Evolutionary conservation across 1,140 invertebrate species (phyloP), one percentile per base, ranked within the genome.

Genomic region (Popillia japonica): DNA sequence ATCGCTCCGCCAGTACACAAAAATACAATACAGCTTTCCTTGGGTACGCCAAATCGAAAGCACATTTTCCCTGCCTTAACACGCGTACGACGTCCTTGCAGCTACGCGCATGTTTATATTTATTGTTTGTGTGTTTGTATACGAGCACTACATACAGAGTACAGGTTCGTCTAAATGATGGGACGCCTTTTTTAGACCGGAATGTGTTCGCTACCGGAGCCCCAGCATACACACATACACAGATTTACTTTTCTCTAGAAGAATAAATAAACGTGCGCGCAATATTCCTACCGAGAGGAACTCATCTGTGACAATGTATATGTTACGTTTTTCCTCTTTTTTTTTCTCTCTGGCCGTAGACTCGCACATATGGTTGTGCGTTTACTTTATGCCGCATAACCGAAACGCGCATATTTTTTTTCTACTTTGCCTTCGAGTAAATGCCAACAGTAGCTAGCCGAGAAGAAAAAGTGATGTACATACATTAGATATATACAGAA

Each of bases 61-160:
- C 48, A 17, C 17, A 55, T 55, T 14, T 55, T 55, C 6, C 14
- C 27, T 4, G 1, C 3, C 48, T 4, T 55, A n/a, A 55, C 3
- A 55, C 48, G 9, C 17, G 27, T 34, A 34, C 27, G 27, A 34
- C 27, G 27, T 55, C 48, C 48, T 14, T 17, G 17, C 48, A 55
- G 17, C 48, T 17, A 6, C n/a, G 48, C 48, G 48, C 48, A 55
- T 55, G 48, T 55, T 55, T 55, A 55, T n/a, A 55, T 55, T 55
- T 55, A 55, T 55, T 55, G 48, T 55, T 55, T 55, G 48, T 55
- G 48, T 55, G 48, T 55, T 55, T 55, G 48, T 55, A 55, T 55
- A 55, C 48, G 48, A 55, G 14, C 14, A 55, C 48, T 55, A 55
- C 48, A 55, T 55, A 14, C 48, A 55, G 9, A 44, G 48, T 17